Evolutionary conservation across 2,797 vertebrate genomes (phyloP), one percentile per base, ranked within the genome.

Genomic region (Leptoclinus maculatus): DNA sequence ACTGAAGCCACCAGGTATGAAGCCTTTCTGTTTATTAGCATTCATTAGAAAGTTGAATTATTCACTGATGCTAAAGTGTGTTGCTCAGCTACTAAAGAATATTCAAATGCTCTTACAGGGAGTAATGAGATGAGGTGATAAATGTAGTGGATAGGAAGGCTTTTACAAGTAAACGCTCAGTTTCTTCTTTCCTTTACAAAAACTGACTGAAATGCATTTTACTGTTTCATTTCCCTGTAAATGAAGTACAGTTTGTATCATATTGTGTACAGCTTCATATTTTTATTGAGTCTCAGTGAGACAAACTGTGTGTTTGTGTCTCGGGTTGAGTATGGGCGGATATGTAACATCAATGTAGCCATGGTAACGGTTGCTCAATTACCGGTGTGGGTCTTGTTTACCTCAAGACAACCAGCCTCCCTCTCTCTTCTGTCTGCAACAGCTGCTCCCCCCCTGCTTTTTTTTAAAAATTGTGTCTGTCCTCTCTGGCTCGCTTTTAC

Each of bases 361-460:
- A 86, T 85, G 71, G 85, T 71, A 91, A 90, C 81, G 0, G 34
- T 62, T 80, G 47, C 74, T 84, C 83, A 76, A 89, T 91, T 81
- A 90, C 74, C 60, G 23, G 67, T 67, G 79, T 82, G 74, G 71
- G 32, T 71, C 66, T 82, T 92, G 87, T 88, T 90, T 87, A 87
- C 83, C 66, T 82, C 54, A 68, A 62, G 63, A 71, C 66, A 71
- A 32, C 7, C 2, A 67, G 67, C 41, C 66, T 71, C 29, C 65
- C 65, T 71, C 69, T 72, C 67, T 51, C 29, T 34, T 54, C 49
- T 4, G 71, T 89, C 72, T 78, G 71, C 45, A 81, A 29, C 87
- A 89, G 84, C 84, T 91, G 79, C 87, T 87, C 72, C 53, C 9
- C 34, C 36, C 36, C 2, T 10, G 2, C 10, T 10, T 10, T 36